A percentile compares a stretch with the other conserved stretches of the same genome.
These are phyloP conservation scores for Melanostoma mellinum DNA, from an alignment of 2,888 invertebrate genomes.

Conservation along the genomic window DNA sequence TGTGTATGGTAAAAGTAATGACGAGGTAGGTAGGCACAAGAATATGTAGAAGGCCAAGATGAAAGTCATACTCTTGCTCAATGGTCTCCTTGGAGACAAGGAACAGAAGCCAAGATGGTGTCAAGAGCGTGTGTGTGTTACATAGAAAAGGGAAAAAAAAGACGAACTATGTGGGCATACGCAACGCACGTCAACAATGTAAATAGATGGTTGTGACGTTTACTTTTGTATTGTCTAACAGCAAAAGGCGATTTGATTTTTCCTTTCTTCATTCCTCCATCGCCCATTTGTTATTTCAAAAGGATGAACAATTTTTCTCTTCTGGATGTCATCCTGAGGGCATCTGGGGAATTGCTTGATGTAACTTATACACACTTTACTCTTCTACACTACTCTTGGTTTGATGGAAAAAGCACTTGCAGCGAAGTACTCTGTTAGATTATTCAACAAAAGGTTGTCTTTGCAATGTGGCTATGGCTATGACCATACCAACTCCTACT, in stretches of 20 bases:
- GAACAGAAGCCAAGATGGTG: slow-evolving; percentile 19
- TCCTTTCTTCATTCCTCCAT: slow-evolving; percentile 15
- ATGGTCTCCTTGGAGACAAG: slow-evolving; percentile 27
- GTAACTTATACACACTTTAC: slow-evolving; percentile 30
- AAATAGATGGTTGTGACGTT: slow-evolving; percentile 65
- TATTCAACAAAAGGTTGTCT: slow-evolving; percentile 50
- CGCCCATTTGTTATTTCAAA: slow-evolving; percentile 20
- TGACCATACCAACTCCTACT: slow-evolving; percentile 18
- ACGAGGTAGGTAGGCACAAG: not conserved
- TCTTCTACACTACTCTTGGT: slow-evolving; percentile 1
- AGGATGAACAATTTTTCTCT: slow-evolving; percentile 10
- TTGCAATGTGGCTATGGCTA: not conserved
- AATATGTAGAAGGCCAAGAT: slow-evolving; percentile 53
- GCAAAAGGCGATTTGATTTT: slow-evolving; percentile 50
- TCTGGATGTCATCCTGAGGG: slow-evolving; percentile 48
- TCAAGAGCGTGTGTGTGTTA: slow-evolving; percentile 26
- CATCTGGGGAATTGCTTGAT: slow-evolving; percentile 57
- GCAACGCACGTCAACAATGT: slow-evolving; percentile 62
- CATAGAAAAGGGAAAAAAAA: slow-evolving; percentile 31
- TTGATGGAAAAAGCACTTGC: slow-evolving; percentile 46
- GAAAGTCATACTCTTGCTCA: slow-evolving; percentile 50
- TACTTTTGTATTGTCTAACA: slow-evolving; percentile 50
- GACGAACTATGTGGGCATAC: slow-evolving; percentile 61
- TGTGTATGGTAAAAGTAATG: not conserved
- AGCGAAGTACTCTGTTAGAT: slow-evolving; percentile 52